phyloP scores from a whole-genome alignment of 2,113 vertebrate species.

The Neolamprologus toae region DNA sequence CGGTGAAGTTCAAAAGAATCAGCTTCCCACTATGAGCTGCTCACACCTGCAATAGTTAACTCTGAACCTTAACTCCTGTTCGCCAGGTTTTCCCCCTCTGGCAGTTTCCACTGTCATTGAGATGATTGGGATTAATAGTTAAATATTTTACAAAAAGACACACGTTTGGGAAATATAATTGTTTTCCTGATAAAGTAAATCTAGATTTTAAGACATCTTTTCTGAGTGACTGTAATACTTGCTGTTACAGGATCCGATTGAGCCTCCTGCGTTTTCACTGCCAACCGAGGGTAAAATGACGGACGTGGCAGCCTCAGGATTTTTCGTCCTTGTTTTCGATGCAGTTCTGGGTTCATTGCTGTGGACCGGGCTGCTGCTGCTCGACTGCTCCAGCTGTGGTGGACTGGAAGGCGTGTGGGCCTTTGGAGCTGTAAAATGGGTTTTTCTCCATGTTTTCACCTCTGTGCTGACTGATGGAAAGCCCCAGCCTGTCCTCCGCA shows the following conservation, averaged over 20 bases:
- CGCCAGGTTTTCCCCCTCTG: rapidly evolving
- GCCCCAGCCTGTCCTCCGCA: background rate
- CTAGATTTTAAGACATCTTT: background rate
- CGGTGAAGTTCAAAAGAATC: background rate
- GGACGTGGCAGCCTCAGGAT: background rate
- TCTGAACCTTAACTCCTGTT: background rate
- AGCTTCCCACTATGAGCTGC: background rate
- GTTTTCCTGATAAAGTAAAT: background rate
- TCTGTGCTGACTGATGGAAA: background rate
- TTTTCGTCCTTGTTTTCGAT: slow-evolving; percentile 37
- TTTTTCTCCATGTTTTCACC: slow-evolving; percentile 12
- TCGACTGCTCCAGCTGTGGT: background rate
- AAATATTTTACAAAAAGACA: background rate
- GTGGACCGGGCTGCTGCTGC: slow-evolving; percentile 13
- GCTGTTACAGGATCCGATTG: background rate
- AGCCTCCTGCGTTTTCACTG: background rate
- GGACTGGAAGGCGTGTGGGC: slow-evolving; percentile 51
- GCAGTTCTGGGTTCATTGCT: background rate
- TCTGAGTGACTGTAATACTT: background rate
- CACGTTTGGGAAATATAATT: background rate
- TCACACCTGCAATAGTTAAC: background rate
- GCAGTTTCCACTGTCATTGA: background rate
- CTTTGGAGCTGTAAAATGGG: slow-evolving; percentile 38
- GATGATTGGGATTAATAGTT: background rate
- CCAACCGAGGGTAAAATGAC: background rate